Base-by-base conservation (phyloP, 1,140 invertebrate genomes). In the Tyrophagus putrescentiae region DNA sequence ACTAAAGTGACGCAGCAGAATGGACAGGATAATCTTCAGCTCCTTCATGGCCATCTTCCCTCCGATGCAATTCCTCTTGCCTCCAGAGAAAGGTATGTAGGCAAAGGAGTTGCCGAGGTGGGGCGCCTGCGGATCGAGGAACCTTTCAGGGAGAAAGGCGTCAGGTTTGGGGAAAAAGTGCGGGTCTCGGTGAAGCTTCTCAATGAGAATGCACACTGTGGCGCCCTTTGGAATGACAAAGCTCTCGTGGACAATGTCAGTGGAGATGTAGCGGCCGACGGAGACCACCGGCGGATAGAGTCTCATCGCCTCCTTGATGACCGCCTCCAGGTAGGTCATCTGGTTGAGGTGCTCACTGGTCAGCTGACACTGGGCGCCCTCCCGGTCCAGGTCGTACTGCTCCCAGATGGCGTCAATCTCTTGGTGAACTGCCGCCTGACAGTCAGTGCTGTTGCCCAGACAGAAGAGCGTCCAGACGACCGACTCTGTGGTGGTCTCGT, bases 241-340 rank as follows among this genome's bases (percentile, higher is more conserved):
- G 23, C 67, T 69, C 50, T 80, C 77, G 18, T 76, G 62, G 16
- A 67, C 53, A 32, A 70, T 52, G 45, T 76, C 76, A 57, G 73
- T 73, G 7, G 71, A 72, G 0, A 78, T 62, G 57, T 79, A 72
- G 54, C 80, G 66, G 9, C 73, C 72, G 32, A 82, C 70, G 4
- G 77, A 62, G 3, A 81, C 79, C 21, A 29, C 57, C 3, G 58
- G 32, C 5, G 58, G 58, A 27, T 7, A 41, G 11, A 82, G 53
- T 52, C 80, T 66, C 31, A 83, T 65, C 0, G 78, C 76, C 72
- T 84, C 82, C 62, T 80, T 79, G 21, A 84, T 75, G 5, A 78
- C 76, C 25, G 75, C 72, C 64, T 83, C 82, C 62, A 85, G 68
- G 67, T 84, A 87, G 63, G 79, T 80, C 77, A 87, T 76, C 61